Percentiles rank a stretch among this genome's conserved stretches.
Conservation (phyloP, 2,113 vertebrate species). For the Saccopteryx leptura region DNA sequence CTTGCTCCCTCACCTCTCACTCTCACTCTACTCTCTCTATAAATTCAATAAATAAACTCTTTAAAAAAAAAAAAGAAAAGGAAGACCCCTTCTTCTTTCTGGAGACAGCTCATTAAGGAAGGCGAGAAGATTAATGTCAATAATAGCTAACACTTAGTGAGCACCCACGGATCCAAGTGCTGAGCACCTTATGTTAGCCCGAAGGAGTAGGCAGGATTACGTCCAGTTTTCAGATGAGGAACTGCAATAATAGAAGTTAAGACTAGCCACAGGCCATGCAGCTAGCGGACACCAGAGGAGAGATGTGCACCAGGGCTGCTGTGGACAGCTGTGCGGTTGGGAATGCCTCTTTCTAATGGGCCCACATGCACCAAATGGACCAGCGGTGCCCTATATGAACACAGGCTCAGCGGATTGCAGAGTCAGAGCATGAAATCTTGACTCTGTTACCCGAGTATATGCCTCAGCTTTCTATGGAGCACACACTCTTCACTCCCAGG, state of each 20-base stretch:
- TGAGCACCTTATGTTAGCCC: background rate
- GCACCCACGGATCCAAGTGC: background rate
- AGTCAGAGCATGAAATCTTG: background rate
- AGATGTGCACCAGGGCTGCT: background rate
- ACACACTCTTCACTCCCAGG: background rate
- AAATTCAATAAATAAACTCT: too few species aligned
- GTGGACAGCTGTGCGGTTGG: background rate
- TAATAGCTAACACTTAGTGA: background rate
- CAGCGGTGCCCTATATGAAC: background rate
- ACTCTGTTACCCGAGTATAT: background rate
- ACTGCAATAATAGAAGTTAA: background rate
- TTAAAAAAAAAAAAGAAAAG: too few species aligned
- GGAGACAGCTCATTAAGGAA: background rate
- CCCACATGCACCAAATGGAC: too few species aligned
- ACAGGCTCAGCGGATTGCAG: too few species aligned
- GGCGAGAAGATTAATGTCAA: background rate
- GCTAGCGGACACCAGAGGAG: background rate
- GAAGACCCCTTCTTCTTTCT: background rate
- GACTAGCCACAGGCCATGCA: background rate
- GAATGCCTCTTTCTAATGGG: background rate
- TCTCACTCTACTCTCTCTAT: too few species aligned
- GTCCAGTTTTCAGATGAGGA: background rate
- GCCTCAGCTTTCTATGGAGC: background rate
- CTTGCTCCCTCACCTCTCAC: too few species aligned
- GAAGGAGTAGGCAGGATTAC: background rate